Evolutionary conservation across 1,140 invertebrate species (phyloP).

Genomic region (Drosophila lacertosa): DNA sequence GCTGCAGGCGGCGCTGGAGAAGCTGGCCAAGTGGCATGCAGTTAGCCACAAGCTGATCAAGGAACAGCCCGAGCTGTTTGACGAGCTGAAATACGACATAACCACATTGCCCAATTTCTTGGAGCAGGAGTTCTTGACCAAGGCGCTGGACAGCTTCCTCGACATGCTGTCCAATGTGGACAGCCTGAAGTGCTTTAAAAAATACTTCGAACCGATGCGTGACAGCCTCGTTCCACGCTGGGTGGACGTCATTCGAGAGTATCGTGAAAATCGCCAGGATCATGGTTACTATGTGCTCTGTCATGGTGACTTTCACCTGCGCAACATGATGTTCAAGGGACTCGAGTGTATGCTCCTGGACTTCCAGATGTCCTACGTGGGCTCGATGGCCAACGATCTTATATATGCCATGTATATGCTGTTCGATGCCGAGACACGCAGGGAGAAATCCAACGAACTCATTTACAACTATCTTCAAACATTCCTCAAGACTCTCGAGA

Average conservation of each 20-base stretch:
- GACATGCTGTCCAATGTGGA: slow-evolving; percentile 23
- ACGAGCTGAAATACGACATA: slow-evolving; percentile 22
- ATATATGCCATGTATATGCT: slow-evolving; percentile 38
- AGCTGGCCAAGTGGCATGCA: slow-evolving; percentile 71
- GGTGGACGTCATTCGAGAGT: slow-evolving; percentile 22
- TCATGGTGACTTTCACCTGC: slow-evolving; percentile 44
- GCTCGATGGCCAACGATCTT: slow-evolving; percentile 38
- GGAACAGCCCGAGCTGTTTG: slow-evolving; percentile 42
- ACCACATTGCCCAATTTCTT: slow-evolving; percentile 35
- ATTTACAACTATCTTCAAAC: slow-evolving; percentile 37
- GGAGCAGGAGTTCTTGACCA: slow-evolving; percentile 16
- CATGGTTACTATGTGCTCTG: slow-evolving; percentile 36
- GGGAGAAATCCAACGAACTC: slow-evolving; percentile 32
- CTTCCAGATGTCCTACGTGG: slow-evolving; percentile 44
- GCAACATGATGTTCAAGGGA: slow-evolving; percentile 50
- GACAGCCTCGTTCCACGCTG: slow-evolving; percentile 7
- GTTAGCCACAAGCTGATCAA: slow-evolving; percentile 57
- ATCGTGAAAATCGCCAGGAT: slow-evolving; percentile 17
- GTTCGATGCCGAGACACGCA: slow-evolving; percentile 24
- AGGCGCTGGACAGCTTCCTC: slow-evolving; percentile 14
- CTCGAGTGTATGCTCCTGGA: slow-evolving; percentile 41
- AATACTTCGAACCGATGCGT: slow-evolving; percentile 32
- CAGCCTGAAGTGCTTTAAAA: slow-evolving; percentile 17
- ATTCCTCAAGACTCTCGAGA: slow-evolving; percentile 28
- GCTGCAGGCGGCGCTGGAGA: slow-evolving; percentile 18